Evolutionary conservation across 2,888 invertebrate genomes (phyloP).

Genomic region (Arge pagana): DNA sequence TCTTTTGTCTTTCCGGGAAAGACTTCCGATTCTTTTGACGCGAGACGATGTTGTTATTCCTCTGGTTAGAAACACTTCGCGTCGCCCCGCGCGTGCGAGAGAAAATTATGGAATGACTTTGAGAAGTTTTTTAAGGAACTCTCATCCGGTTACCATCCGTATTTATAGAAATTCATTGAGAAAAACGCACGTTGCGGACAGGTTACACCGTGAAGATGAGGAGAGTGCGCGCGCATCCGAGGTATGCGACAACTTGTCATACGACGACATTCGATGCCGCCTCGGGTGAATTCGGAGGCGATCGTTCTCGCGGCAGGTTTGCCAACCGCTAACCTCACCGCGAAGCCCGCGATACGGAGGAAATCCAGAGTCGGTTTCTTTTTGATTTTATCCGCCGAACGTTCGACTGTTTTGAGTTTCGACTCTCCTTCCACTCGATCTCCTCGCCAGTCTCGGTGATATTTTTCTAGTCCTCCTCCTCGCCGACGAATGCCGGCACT

Average conservation of each 20-base stretch:
- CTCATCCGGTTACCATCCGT: slow-evolving; percentile 9
- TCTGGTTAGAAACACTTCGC: not conserved
- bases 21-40: slow-evolving; percentile 10
- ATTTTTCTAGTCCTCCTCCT: not conserved
- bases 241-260: not conserved
- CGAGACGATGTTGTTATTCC: not conserved
- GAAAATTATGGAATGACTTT: slow-evolving; percentile 39
- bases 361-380: not conserved
- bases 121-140: slow-evolving; percentile 25
- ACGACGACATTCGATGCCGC: too few species aligned
- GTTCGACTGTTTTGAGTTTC: not conserved
- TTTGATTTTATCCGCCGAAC: not conserved
- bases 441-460: not conserved
- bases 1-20: slow-evolving; percentile 8
- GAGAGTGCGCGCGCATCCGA: not conserved
- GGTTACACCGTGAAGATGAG: too few species aligned
- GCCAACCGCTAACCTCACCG: not conserved
- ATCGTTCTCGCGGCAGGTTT: too few species aligned
- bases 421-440: not conserved
- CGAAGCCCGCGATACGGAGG: not conserved
- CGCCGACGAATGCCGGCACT: not conserved
- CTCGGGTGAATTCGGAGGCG: too few species aligned
- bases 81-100: not conserved
- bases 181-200: slow-evolving; percentile 12
- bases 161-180: slow-evolving; percentile 20